Evolutionary conservation across 1,140 invertebrate genomes (phyloP), one percentile per base, ranked within the genome.

Genomic region (Centruroides vittatus): DNA sequence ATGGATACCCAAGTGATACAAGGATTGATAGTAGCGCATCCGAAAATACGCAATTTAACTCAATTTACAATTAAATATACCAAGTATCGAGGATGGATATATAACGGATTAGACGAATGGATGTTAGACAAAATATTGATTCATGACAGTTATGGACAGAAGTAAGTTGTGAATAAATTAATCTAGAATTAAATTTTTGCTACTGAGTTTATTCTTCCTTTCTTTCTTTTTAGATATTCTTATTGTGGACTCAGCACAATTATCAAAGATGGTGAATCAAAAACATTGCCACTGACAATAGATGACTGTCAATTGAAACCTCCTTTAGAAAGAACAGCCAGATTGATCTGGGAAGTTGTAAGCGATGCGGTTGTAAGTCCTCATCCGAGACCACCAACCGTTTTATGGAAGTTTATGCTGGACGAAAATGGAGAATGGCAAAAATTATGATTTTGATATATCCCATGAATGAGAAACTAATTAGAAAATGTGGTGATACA

Each of bases 61-160:
- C 79, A 80, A 50, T 78, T 86, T 0, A 80, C 86, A 70, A 75
- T 94, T 6, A 82, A 86, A 56, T 94, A 94, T 75, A 87, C 84
- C 3, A 88, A 88, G 0, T 94, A 93, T 74, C 86, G 84, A 61
- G 91, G 91, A 4, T 94, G 91, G 91, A 80, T 93, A 55, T 89
- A 85, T n/a, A 88, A 85, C 12, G 89, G 89, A 0, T 74, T 89
- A 48, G 80, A 82, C 54, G 77, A 82, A 41, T 71, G 72, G 69
- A 82, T 79, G 65, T 81, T 94, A 55, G 85, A 93, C 70, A 89
- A 89, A 72, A 77, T 94, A 10, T 80, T 84, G 35, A 77, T 94
- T 12, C 82, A 82, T n/a, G 87, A 92, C 70, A 89, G 87, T 71
- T 89, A 86, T 68, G 88, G 88, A 1, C 84, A 86, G 69, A 84